phyloP scores from a whole-genome alignment of 2,113 vertebrate species.

The Channa argus region DNA sequence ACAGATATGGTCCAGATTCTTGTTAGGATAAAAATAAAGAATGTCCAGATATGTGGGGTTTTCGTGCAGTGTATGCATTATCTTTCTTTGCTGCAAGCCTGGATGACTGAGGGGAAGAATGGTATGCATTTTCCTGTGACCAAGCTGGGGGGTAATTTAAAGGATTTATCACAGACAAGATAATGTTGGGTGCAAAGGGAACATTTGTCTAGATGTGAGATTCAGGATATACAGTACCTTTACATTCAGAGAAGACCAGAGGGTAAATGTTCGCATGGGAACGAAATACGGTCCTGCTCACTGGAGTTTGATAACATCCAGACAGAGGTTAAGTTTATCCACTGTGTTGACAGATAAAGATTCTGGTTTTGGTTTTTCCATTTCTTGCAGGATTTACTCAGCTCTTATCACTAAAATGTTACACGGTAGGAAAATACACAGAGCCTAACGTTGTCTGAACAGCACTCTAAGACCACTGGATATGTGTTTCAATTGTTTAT shows the following conservation, averaged over 20 bases:
- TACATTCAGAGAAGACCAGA: conserved; percentile 64
- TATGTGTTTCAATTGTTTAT: not conserved
- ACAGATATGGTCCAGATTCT: no score
- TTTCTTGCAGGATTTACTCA: conserved; percentile 57
- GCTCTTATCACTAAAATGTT: conserved; percentile 70
- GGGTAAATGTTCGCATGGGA: conserved; percentile 67
- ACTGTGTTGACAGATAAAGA: conserved; percentile 76
- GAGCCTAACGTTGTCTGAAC: conserved; percentile 33
- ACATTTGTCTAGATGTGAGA: conserved; percentile 61
- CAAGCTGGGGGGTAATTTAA: conserved; percentile 52
- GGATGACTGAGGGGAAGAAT: not conserved
- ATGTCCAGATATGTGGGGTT: no score
- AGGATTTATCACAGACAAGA: conserved; percentile 58
- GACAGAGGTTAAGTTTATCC: conserved; percentile 71
- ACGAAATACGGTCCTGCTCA: conserved; percentile 62
- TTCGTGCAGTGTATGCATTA: no score
- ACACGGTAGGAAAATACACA: conserved; percentile 54
- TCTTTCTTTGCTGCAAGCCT: no score
- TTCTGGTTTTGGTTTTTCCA: conserved; percentile 66
- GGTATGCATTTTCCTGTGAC: conserved; percentile 26
- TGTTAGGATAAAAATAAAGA: no score
- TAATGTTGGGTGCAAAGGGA: conserved; percentile 27
- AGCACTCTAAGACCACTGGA: conserved; percentile 5
- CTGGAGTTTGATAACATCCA: conserved; percentile 69
- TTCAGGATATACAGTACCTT: conserved; percentile 51